These are phyloP conservation scores for Columba guinea DNA, from an alignment of 2,797 vertebrate genomes.

Conservation along the genomic window DNA sequence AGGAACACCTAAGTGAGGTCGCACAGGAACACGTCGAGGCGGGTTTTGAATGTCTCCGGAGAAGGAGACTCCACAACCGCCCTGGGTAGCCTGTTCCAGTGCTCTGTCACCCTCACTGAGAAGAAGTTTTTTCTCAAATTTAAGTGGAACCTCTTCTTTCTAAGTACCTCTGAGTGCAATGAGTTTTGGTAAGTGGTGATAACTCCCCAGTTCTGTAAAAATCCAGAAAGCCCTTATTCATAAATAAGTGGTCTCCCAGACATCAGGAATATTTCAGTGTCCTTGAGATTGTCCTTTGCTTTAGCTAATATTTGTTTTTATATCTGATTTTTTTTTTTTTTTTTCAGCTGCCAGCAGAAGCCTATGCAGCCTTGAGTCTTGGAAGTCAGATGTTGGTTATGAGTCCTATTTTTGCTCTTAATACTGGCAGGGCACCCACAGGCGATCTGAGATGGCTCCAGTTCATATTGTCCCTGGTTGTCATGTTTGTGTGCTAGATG, in stretches of 20 bases:
- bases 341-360: background rate
- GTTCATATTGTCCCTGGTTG: background rate
- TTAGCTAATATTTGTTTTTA: background rate
- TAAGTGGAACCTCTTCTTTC: background rate
- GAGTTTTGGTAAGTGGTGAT: background rate
- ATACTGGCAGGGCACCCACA: conserved; percentile 6
- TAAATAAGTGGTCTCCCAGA: background rate
- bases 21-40: too few species aligned
- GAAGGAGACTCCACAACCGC: too few species aligned
- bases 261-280: background rate
- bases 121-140: too few species aligned
- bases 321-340: background rate
- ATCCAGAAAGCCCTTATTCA: background rate
- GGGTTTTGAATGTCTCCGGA: too few species aligned
- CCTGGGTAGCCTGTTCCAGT: too few species aligned
- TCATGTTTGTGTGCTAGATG: background rate
- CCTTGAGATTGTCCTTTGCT: conserved; percentile 27
- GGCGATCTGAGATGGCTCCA: background rate
- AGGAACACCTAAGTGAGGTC: too few species aligned
- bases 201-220: background rate
- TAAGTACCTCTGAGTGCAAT: background rate
- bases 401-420: conserved; percentile 38
- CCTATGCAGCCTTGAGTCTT: background rate
- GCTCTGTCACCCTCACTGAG: too few species aligned
- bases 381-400: conserved; percentile 13